Conservation (phyloP, 1,140 invertebrate genomes). For the Zeugodacus cucurbitae region DNA sequence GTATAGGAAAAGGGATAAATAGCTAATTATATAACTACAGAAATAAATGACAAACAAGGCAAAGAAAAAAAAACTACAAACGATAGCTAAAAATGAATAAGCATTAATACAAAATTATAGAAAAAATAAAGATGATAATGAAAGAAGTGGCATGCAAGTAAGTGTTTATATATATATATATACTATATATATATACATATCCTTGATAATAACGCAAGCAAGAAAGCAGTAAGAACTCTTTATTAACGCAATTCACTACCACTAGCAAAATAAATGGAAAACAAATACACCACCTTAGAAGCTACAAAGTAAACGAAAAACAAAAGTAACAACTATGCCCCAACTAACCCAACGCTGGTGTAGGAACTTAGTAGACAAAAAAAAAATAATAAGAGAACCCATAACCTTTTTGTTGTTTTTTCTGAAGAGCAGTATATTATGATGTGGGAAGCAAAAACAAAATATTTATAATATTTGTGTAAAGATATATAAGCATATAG, state of each 20-base stretch:
- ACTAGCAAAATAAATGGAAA: conserved; percentile 21
- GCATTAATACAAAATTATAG: background rate
- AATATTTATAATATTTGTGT: background rate
- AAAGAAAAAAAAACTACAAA: no score
- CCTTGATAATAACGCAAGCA: conserved; percentile 4
- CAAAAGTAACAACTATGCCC: no score
- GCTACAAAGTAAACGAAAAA: background rate
- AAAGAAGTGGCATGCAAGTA: conserved; percentile 35
- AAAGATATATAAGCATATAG: background rate
- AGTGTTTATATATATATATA: conserved; percentile 40
- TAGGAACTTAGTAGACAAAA: background rate
- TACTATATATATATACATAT: no score
- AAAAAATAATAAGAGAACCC: background rate
- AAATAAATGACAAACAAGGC: conserved; percentile 39
- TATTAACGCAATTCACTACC: conserved; percentile 32
- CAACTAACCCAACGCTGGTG: background rate
- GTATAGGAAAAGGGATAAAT: conserved; percentile 45
- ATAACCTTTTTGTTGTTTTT: background rate
- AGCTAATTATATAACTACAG: conserved; percentile 49
- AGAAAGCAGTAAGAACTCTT: background rate
- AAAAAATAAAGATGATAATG: conserved; percentile 30
- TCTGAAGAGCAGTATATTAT: background rate
- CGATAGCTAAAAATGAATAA: conserved; percentile 47
- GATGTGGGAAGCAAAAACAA: background rate
- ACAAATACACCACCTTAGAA: conserved; percentile 29